These are phyloP conservation scores for Beris morrisii DNA, from an alignment of 2,888 invertebrate species.

Conservation along the genomic window DNA sequence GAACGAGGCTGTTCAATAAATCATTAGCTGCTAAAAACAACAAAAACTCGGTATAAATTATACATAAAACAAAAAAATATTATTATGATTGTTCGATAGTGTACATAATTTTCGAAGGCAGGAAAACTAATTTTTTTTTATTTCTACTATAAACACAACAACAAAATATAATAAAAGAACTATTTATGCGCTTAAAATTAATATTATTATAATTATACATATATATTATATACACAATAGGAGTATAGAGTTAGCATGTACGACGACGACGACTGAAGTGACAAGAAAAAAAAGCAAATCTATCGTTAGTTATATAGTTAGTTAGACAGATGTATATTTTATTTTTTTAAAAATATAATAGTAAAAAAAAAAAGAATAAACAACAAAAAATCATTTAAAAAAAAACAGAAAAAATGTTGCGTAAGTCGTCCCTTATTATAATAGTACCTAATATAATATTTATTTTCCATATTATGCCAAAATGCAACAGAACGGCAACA, in stretches of 20 bases:
- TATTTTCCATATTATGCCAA: slow-evolving; percentile 29
- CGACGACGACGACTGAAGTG: slow-evolving; percentile 32
- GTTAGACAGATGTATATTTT: slow-evolving; percentile 36
- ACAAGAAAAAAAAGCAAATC: slow-evolving; percentile 20
- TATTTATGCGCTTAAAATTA: slow-evolving; percentile 38
- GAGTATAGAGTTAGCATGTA: slow-evolving; percentile 25
- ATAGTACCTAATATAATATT: slow-evolving; percentile 27
- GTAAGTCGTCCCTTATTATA: slow-evolving; percentile 23
- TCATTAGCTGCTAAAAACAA: slow-evolving; percentile 23
- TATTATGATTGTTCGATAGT: slow-evolving; percentile 2
- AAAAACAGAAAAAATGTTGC: slow-evolving; percentile 9
- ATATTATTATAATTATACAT: slow-evolving; percentile 15
- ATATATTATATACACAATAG: slow-evolving; percentile 6
- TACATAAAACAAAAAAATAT: not conserved
- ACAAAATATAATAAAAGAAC: slow-evolving; percentile 13
- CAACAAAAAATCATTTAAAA: not conserved
- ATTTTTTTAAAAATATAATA: slow-evolving; percentile 35
- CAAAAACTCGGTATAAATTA: not conserved
- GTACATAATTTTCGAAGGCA: slow-evolving; percentile 24
- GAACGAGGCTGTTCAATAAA: slow-evolving; percentile 29
- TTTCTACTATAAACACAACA: slow-evolving; percentile 4
- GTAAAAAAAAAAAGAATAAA: slow-evolving; percentile 19
- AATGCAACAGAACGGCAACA: slow-evolving; percentile 23
- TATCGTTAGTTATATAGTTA: slow-evolving; percentile 37
- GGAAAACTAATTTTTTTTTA: slow-evolving; percentile 5